Base-by-base conservation (phyloP, 2,888 invertebrate species). In the Diadegma fenestrale region DNA sequence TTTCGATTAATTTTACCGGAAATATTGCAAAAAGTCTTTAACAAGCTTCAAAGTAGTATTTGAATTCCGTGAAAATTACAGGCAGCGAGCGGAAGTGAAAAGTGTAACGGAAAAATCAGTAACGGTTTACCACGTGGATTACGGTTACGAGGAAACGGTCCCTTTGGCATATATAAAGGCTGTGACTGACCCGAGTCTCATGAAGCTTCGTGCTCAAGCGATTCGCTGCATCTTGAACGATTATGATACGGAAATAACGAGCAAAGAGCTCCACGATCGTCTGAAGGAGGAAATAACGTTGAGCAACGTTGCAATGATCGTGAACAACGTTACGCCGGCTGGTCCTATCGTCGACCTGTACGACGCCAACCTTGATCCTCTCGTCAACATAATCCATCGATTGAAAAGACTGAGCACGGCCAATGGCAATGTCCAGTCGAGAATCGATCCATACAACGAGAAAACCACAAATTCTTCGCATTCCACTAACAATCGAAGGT, bases 141-240 rank as follows among this genome's bases (percentile, higher is more conserved):
- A 97, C 94, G 99, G 99, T 7, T 99, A 99, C 94, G 97, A 97
- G 90, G 98, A 98, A 92, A 95, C 95, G n/a, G 96, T 98, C 1
- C 93, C 95, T 8, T 92, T 95, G 0, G 94, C 95, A 14, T 94
- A 96, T 51, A 93, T 97, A 41, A 95, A 96, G 84, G 94, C 95
- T 30, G 96, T 97, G 33, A 95, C 96, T 5, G 95, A 95, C 5
- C 95, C 96, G 78, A 94, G 96, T 86, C 94, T 97, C 5, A 95
- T 94, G 2, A 93, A 93, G 87, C 94, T 97, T 81, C 95, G 96
- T 22, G 96, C 96, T 2, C 97, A 97, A 94, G 97, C 97, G 0
- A 95, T 97, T 88, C 96, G 96, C 91, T 98, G 97, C 92, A 96
- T 96, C 64, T 94, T 97, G n/a, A 96, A 96, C 87, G 96, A 96